Evolutionary conservation across 1,140 invertebrate genomes (phyloP), one percentile per base, ranked within the genome.

Genomic region (Harpegnathos saltator): DNA sequence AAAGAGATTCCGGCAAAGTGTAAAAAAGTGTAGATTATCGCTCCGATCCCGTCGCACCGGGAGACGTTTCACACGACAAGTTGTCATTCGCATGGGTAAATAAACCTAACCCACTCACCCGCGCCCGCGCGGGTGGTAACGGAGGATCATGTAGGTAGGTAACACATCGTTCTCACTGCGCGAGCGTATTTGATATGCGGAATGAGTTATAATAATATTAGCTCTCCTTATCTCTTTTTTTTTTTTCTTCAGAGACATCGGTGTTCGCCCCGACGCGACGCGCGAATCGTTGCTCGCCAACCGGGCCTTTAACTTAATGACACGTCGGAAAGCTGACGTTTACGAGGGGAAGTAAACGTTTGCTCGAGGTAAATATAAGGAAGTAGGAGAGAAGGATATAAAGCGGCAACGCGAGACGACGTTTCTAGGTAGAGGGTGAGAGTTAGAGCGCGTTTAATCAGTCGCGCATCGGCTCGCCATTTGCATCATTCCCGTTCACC

Each of bases 301-400:
- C 26, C 50, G 59, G 68, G 59, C 52, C 24, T n/a, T 62, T 54
- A 48, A 74, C 17, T 83, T 84, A 87, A 87, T 62, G 73, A 80
- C n/a, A 69, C 38, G 56, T 86, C 73, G 59, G 12, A 11, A 26
- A 29, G 1, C 29, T 62, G 61, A 85, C 62, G 48, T 52, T 33
- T 50, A 29, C 5, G 48, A 74, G 29, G 29, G 22, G 44, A 75
- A 59, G 71, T 15, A 73, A 75, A 85, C 52, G 52, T 77, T 82
- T 38, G 65, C 44, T 75, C 44, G 15, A 17, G 19, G 62, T 50
- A 87, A 87, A 87, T 29, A 65, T 50, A 29, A 50, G 26, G 12
- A 54, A 52, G 14, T 14, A 22, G 50, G 56, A 61, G 38, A 44
- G 38, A 74, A 65, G 24, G 17, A n/a, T 52, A 77, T 44, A 48